Evolutionary conservation across 2,888 invertebrate species (phyloP).

Genomic region (Creontiades dilutus): DNA sequence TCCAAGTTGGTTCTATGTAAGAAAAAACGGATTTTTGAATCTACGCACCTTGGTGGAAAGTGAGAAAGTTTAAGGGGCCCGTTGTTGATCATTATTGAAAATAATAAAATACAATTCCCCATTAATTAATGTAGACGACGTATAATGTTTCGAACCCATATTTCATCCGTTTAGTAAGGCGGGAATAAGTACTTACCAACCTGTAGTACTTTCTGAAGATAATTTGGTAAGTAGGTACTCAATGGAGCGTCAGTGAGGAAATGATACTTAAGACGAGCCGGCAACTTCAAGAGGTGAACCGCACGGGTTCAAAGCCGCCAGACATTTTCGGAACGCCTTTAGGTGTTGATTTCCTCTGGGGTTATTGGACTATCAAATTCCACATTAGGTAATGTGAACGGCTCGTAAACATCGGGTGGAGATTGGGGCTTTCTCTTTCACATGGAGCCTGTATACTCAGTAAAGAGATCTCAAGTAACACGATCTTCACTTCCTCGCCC

Average conservation of each 20-base stretch:
- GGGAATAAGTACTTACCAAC: too few species aligned
- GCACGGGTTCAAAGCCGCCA: background rate
- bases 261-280: background rate
- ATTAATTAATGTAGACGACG: too few species aligned
- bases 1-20: too few species aligned
- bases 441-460: background rate
- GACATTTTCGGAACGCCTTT: background rate
- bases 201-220: background rate
- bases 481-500: conserved; percentile 15
- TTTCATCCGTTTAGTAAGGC: too few species aligned
- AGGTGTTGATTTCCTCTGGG: conserved; percentile 30
- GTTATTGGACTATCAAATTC: conserved; percentile 50
- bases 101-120: too few species aligned
- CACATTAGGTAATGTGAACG: conserved; percentile 29
- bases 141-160: too few species aligned
- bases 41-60: too few species aligned
- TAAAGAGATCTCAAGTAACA: conserved; percentile 24
- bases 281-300: conserved; percentile 4
- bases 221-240: background rate
- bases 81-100: too few species aligned
- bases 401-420: conserved; percentile 25
- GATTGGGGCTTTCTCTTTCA: conserved; percentile 12
- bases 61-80: too few species aligned
- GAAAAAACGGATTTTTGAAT: too few species aligned
- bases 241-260: background rate